These are phyloP conservation scores for Drosophila santomea DNA, from an alignment of 1,140 invertebrate genomes.

Conservation along the genomic window DNA sequence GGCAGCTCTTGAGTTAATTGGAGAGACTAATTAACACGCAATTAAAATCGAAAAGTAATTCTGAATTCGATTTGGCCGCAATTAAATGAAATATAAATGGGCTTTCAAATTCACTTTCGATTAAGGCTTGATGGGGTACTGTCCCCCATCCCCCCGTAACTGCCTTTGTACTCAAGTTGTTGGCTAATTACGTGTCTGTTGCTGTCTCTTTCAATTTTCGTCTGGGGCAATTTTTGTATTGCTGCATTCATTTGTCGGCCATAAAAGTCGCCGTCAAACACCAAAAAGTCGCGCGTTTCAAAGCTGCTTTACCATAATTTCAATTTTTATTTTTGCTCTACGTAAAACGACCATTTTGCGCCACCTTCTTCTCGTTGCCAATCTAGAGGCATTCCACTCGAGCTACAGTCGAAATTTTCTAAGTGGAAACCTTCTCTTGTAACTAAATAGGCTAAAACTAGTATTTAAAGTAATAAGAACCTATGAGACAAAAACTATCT, in stretches of 20 bases:
- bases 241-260: conserved; percentile 80
- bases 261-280: conserved; percentile 77
- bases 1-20: conserved; percentile 59
- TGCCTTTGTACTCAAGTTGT: conserved; percentile 20
- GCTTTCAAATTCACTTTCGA: conserved; percentile 65
- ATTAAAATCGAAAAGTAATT: conserved; percentile 72
- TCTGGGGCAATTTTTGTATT: conserved; percentile 60
- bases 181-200: conserved; percentile 79
- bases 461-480: no score
- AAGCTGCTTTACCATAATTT: conserved; percentile 79
- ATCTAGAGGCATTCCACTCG: conserved; percentile 28
- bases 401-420: conserved; percentile 26
- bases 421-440: not conserved
- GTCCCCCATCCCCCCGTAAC: not conserved
- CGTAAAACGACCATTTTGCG: conserved; percentile 20
- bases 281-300: conserved; percentile 59
- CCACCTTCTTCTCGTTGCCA: conserved; percentile 25
- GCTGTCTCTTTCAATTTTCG: conserved; percentile 80
- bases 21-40: conserved; percentile 70
- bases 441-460: no score
- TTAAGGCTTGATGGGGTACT: conserved; percentile 43
- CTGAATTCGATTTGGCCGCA: conserved; percentile 52
- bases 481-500: no score
- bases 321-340: conserved; percentile 50
- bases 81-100: conserved; percentile 66